phyloP scores from a whole-genome alignment of 2,113 vertebrate genomes.

The Sigmodon hispidus region DNA sequence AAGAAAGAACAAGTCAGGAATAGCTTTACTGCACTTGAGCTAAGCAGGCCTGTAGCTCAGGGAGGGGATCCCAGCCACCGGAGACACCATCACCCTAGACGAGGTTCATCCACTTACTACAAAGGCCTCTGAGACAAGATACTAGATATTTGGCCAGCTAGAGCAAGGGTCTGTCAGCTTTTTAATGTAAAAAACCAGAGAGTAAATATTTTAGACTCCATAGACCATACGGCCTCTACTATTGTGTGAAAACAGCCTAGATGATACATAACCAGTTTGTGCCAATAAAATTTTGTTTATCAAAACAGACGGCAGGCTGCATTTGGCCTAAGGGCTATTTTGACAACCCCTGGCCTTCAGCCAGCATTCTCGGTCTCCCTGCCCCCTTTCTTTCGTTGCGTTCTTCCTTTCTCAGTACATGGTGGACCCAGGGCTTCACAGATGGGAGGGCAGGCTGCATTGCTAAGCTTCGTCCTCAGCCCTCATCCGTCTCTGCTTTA shows the following conservation, averaged over 20 bases:
- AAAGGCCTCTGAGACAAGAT: neutral
- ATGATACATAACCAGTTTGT: neutral
- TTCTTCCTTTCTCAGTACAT: neutral
- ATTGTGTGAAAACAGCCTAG: neutral
- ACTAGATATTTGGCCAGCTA: neutral
- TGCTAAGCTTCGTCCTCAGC: neutral
- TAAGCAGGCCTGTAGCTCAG: neutral
- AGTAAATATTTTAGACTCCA: neutral
- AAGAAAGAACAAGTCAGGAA: neutral
- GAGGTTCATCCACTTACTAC: too few species aligned
- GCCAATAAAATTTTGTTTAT: slow-evolving; percentile 17
- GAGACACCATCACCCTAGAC: neutral
- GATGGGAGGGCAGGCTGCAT: neutral
- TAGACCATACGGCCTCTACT: neutral
- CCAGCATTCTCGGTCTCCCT: neutral
- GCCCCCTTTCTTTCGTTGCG: neutral
- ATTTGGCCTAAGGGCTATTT: neutral
- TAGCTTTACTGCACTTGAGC: neutral
- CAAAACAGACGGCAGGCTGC: neutral
- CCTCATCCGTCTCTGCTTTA: too few species aligned
- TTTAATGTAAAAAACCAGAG: neutral
- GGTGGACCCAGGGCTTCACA: neutral
- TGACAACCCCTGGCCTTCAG: neutral
- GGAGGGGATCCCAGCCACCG: neutral
- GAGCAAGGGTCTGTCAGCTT: neutral